Conservation (phyloP, 2,113 vertebrate species). For the Crocuta crocuta region DNA sequence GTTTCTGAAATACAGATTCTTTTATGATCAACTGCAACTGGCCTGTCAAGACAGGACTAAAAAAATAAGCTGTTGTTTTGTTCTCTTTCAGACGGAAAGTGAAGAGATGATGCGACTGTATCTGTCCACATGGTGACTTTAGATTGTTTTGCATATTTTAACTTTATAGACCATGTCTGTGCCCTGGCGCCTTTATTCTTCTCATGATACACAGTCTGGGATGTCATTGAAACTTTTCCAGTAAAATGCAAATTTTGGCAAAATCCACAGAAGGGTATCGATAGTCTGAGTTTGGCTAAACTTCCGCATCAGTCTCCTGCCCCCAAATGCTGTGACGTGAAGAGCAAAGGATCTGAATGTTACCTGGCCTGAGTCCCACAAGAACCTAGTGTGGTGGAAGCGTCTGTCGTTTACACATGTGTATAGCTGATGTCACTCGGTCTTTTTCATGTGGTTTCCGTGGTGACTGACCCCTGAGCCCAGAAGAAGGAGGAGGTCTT, state of each 20-base stretch:
- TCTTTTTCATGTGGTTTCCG: background rate
- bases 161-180: accelerated
- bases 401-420: background rate
- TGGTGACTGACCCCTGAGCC: background rate
- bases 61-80: background rate
- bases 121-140: background rate
- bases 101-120: background rate
- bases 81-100: slow-evolving; percentile 44
- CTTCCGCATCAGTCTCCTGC: background rate
- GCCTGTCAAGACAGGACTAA: too few relatives aligned
- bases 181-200: accelerated
- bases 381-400: background rate
- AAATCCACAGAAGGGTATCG: background rate
- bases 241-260: background rate
- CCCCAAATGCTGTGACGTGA: background rate
- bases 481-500: background rate
- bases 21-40: background rate
- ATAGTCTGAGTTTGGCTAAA: background rate
- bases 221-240: background rate
- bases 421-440: accelerated
- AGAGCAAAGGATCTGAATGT: too few relatives aligned
- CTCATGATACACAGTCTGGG: background rate
- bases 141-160: accelerated
- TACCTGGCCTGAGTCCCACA: background rate
- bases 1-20: background rate